Percentiles rank a stretch among this genome's conserved stretches.
Conservation (phyloP, 2,888 invertebrate genomes). For the Synergus laeviventris region DNA sequence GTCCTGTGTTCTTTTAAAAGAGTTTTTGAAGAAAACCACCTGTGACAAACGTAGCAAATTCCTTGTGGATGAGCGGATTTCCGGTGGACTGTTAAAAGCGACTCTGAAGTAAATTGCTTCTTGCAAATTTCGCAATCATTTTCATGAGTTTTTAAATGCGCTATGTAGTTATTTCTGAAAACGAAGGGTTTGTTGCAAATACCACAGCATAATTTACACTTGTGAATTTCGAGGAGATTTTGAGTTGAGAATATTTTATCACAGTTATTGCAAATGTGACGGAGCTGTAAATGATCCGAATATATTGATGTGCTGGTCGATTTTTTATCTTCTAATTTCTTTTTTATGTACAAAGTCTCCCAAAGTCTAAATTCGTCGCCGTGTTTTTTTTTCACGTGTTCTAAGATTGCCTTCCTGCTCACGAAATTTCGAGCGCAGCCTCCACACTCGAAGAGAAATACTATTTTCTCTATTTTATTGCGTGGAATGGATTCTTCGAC, state of each 20-base stretch:
- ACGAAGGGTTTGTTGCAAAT: neutral
- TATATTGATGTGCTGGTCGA: neutral
- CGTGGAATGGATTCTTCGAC: neutral
- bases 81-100: neutral
- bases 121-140: constrained; percentile 2
- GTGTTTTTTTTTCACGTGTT: neutral
- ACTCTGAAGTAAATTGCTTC: neutral
- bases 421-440: neutral
- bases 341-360: neutral
- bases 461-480: no score
- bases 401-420: neutral
- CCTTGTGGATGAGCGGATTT: neutral
- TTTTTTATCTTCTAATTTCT: neutral
- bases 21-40: neutral
- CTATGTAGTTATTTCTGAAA: neutral
- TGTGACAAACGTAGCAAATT: neutral
- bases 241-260: neutral
- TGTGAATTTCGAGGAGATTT: neutral
- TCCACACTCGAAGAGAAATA: neutral
- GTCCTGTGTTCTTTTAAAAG: neutral
- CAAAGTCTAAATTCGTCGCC: neutral
- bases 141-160: neutral
- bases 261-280: neutral
- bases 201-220: neutral
- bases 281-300: neutral